Evolutionary conservation across 2,888 invertebrate genomes (phyloP).

Genomic region (Stenichneumon culpator): DNA sequence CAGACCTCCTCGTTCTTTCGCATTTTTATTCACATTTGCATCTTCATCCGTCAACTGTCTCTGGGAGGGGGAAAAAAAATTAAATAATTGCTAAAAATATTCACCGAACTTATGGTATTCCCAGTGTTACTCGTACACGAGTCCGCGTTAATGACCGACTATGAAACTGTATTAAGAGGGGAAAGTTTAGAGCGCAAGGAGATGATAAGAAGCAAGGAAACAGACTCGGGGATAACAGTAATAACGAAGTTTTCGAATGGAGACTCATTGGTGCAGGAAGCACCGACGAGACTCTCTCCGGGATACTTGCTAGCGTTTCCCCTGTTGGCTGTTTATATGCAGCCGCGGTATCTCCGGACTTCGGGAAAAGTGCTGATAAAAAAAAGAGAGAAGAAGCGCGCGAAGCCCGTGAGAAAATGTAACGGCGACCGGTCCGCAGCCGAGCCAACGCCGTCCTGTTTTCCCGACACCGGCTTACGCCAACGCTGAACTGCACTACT

Average conservation of each 20-base stretch:
- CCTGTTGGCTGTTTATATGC: conserved; percentile 32
- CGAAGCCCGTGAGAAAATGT: conserved; percentile 38
- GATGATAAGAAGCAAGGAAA: background rate
- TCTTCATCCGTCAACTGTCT: conserved; percentile 55
- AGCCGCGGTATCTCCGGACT: conserved; percentile 45
- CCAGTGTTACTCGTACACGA: background rate
- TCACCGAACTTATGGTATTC: background rate
- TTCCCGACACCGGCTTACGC: conserved; percentile 38
- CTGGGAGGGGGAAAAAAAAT: background rate
- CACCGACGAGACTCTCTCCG: conserved; percentile 15
- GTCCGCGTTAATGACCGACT: background rate
- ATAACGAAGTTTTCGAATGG: conserved; percentile 52
- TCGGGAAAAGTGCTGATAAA: conserved; percentile 47
- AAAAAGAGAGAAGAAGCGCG: conserved; percentile 12
- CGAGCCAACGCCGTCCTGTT: conserved; percentile 1
- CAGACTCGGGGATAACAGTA: conserved; percentile 28
- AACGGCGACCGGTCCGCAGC: background rate
- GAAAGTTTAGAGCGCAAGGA: background rate
- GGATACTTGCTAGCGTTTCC: conserved; percentile 28
- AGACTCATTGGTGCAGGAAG: conserved; percentile 43
- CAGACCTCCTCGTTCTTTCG: conserved; percentile 6
- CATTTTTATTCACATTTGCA: conserved; percentile 52
- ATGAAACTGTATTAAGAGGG: conserved; percentile 4
- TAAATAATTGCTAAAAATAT: conserved; percentile 2
- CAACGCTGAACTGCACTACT: conserved; percentile 54